A percentile compares a stretch with the other conserved stretches of the same genome.
Conservation (phyloP, 2,797 vertebrate genomes). For the Periparus ater region DNA sequence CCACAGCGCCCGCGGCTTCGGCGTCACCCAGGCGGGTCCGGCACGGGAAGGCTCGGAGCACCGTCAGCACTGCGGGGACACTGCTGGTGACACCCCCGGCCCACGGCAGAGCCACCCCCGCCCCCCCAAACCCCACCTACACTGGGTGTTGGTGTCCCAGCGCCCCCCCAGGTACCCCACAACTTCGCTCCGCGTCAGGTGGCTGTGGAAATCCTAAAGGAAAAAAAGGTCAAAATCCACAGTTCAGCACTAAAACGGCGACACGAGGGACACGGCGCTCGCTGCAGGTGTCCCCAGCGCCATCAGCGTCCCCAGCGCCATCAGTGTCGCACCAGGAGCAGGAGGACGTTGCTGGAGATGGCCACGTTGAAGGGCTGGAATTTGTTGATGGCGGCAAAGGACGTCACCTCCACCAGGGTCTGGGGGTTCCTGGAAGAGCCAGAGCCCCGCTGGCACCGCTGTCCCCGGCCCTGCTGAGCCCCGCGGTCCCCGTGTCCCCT, state of each 20-base stretch:
- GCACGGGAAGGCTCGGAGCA: slow-evolving; percentile 92
- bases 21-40: slow-evolving; percentile 87
- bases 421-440: slow-evolving; percentile 85
- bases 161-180: slow-evolving; percentile 94
- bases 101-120: neutral
- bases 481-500: rapidly evolving
- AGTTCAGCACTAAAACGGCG: rapidly evolving
- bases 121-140: slow-evolving; percentile 71
- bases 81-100: neutral
- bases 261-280: rapidly evolving
- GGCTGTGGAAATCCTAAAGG: slow-evolving; percentile 93
- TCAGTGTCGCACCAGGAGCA: slow-evolving; percentile 83
- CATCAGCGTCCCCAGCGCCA: neutral
- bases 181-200: slow-evolving; percentile 93
- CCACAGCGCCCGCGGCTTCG: slow-evolving; percentile 81
- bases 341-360: slow-evolving; percentile 92
- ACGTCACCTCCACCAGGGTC: slow-evolving; percentile 91
- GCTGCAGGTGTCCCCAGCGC: neutral
- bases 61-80: slow-evolving; percentile 84
- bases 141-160: slow-evolving; percentile 93
- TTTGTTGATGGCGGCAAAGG: slow-evolving; percentile 93
- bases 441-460: neutral
- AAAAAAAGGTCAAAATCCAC: neutral
- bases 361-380: slow-evolving; percentile 98
- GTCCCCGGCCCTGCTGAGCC: rapidly evolving